A percentile compares a stretch with the other conserved stretches of the same genome.
Evolutionary conservation across 2,888 invertebrate genomes (phyloP).

Genomic region (Rapana venosa): DNA sequence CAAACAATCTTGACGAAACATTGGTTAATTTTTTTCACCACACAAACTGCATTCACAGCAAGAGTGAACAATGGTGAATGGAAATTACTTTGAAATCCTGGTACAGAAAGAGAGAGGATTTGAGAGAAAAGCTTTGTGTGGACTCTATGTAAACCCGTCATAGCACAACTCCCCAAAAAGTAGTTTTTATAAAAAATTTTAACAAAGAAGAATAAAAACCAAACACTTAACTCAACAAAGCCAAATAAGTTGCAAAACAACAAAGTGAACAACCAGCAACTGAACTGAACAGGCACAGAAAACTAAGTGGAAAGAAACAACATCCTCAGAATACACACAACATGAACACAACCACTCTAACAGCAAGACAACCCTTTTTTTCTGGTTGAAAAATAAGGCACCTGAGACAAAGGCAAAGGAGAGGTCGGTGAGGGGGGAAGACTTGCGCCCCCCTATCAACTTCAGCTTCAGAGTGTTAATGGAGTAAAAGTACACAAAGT

Average conservation of each 20-base stretch:
- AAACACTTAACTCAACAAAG: not conserved
- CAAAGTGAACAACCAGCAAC: not conserved
- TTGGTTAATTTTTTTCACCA: too few species aligned
- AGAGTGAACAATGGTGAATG: too few species aligned
- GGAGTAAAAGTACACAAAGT: conserved; percentile 96
- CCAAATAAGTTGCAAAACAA: not conserved
- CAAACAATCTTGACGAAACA: too few species aligned
- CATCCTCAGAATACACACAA: not conserved
- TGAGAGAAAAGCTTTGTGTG: too few species aligned
- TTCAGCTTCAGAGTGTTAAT: conserved; percentile 88
- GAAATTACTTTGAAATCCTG: too few species aligned
- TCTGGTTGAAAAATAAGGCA: conserved; percentile 53
- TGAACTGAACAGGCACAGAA: not conserved
- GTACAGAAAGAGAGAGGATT: too few species aligned
- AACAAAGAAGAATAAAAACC: not conserved
- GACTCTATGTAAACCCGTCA: too few species aligned
- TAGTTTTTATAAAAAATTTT: not conserved
- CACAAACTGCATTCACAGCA: too few species aligned
- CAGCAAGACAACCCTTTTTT: not conserved
- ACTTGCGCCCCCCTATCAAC: conserved; percentile 82
- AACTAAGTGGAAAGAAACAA: not conserved
- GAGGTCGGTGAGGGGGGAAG: conserved; percentile 86
- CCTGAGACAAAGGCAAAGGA: conserved; percentile 89
- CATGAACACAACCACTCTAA: not conserved
- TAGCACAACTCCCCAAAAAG: too few species aligned